A percentile compares a stretch with the other conserved stretches of the same genome.
These are phyloP conservation scores for Trematocara macrostoma DNA, from an alignment of 2,113 vertebrate species.

Conservation along the genomic window DNA sequence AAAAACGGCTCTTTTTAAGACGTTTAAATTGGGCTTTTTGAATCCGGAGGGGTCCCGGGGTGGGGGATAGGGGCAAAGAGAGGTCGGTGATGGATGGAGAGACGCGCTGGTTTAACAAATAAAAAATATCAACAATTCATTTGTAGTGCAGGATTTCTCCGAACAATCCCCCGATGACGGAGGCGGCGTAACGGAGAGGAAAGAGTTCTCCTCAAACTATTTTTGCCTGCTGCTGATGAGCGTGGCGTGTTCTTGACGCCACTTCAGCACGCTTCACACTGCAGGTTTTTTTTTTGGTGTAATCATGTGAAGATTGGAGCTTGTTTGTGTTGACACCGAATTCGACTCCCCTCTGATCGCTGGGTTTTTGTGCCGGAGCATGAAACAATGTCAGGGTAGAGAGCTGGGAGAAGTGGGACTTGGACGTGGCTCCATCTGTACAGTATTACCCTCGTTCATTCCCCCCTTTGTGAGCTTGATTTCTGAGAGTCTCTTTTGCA, in stretches of 20 bases:
- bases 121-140: background rate
- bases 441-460: background rate
- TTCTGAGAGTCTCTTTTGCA: background rate
- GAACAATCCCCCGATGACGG: background rate
- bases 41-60: background rate
- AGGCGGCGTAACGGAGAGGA: constrained; percentile 6
- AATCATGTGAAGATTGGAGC: background rate
- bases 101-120: background rate
- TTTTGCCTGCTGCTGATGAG: background rate
- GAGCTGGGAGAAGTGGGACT: background rate
- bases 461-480: background rate
- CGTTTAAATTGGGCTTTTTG: background rate
- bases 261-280: background rate
- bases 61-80: background rate
- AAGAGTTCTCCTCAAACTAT: background rate
- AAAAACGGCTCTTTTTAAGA: background rate
- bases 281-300: background rate
- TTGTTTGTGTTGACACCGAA: background rate
- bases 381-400: background rate
- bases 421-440: constrained; percentile 9
- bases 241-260: background rate
- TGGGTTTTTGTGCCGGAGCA: background rate
- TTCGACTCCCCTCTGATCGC: background rate
- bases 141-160: constrained; percentile 11
- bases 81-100: background rate